Base-by-base conservation (phyloP, 2,797 vertebrate genomes). In the Columba guinea region DNA sequence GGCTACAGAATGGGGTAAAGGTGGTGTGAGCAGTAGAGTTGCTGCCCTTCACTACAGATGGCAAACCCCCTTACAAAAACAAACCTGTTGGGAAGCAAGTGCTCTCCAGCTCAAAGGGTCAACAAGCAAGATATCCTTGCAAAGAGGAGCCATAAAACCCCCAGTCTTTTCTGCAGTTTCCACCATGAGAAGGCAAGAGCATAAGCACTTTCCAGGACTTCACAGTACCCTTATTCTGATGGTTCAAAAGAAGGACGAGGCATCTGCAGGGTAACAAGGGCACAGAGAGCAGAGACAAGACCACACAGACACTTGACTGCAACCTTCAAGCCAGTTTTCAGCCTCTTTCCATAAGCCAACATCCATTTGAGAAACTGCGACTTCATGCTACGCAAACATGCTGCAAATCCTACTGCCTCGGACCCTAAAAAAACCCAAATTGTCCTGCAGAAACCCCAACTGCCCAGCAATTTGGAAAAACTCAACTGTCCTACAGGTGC, bases 11-110 rank as follows among this genome's bases (percentile, higher is more conserved):
- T 0, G 10, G 34, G n/a, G 14, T 18, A 46, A 32, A 58, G 15
- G 10, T 6, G 34, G 12, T 20, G 26, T 1, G 3, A 77, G 35
- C 3, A 34, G 56, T 6, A 35, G n/a, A 56, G 58, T 1, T 44
- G 7, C 53, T 68, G 64, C 24, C 32, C 23, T 24, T 49, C 23
- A 1, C 53, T 18, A 4, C 1, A 46, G 65, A 16, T 9, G 4
- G 7, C 8, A 39, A 56, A 22, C 2, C 32, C 23, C n/a, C 3
- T 0, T 11, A 1, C 7, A 14, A 13, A 58, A 16, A 16, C 20
- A 46, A 26, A 32, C 7, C 65, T 34, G 13, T 1, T 20, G 20
- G 69, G 56, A 84, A 51, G 34, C 34, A 34, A 27, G 12, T 0
- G 3, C 30, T 76, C 51, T 20, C 23, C 34, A 39, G 7, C 32